Evolutionary conservation across 2,797 vertebrate species (phyloP), one percentile per base, ranked within the genome.

Genomic region (Pteropus rufus): DNA sequence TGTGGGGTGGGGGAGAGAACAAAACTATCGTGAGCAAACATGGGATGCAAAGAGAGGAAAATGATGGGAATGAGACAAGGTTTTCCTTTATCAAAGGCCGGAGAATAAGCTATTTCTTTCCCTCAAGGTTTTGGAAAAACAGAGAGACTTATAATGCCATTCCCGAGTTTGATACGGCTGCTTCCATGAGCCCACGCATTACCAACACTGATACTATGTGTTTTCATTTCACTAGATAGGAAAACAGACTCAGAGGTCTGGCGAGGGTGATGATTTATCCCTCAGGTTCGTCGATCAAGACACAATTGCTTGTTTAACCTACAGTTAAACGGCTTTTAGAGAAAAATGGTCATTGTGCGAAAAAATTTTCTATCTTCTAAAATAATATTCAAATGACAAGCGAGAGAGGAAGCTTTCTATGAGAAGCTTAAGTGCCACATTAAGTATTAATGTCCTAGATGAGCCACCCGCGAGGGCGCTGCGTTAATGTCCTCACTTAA

Each of bases 401-500:
- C 10, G 36, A 26, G 67, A 12, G 23, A 24, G 67, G 21, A 70
- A 62, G 67, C 67, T 41, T 39, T 12, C 7, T 34, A 6, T 23
- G 67, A 26, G 19, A 14, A 24, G 23, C 15, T 79, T 81, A 81
- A 93, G 36, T 86, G 93, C 81, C 39, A 44, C 16, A 94, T 96
- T 95, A 94, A 83, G 91, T 24, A 93, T 95, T 91, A 96, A 97
- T 88, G 18, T 36, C 76, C 96, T 85, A 79, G 79, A 84, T 80
- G 79, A 44, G 79, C 34, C 81, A 3, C 89, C 89, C 26, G 5
- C 64, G 83, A 97, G 95, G 21, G 73, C 39, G 44, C 7, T 67
- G 14, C 9, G 39, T 93, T 97, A 95, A 97, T 23, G 95, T 26
- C 58, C 83, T 89, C 92, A 62, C 67, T 98, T 97, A 95, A 93